A percentile compares a stretch with the other conserved stretches of the same genome.
phyloP scores from a whole-genome alignment of 2,797 vertebrate genomes.

The Enteromius argenteus region DNA sequence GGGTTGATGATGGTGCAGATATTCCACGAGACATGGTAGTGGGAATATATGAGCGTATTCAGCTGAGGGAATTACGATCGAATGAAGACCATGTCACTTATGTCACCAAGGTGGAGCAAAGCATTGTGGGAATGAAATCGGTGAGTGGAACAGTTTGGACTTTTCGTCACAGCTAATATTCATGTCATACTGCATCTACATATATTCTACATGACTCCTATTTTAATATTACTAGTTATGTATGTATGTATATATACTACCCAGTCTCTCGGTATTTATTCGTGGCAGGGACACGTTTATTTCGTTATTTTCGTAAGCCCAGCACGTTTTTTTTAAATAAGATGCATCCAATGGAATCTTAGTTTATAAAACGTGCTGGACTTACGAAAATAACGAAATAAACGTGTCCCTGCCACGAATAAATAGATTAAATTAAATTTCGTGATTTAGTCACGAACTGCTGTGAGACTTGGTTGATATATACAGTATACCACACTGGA shows the following conservation, averaged over 20 bases:
- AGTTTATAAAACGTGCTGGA: no score
- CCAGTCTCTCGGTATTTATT: no score
- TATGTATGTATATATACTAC: neutral
- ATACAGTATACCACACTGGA: neutral
- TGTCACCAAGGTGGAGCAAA: constrained; percentile 93
- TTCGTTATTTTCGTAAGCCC: no score
- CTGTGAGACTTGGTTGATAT: no score
- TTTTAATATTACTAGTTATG: neutral
- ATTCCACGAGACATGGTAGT: constrained; percentile 97
- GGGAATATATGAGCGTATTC: constrained; percentile 97
- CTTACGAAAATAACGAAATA: no score
- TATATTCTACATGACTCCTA: neutral
- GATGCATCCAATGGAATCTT: no score
- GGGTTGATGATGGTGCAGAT: constrained; percentile 97
- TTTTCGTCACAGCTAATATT: neutral
- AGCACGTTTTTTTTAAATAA: no score
- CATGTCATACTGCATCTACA: neutral
- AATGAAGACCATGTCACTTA: constrained; percentile 99
- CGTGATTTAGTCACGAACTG: no score
- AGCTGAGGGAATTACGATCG: constrained; percentile 95
- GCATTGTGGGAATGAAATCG: constrained; percentile 66
- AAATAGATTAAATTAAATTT: no score
- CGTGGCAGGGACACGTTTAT: no score
- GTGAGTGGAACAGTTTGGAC: constrained; percentile 36
- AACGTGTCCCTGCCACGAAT: no score